Base-by-base conservation (phyloP, 2,113 vertebrate species). In the Cynoglossus semilaevis region DNA sequence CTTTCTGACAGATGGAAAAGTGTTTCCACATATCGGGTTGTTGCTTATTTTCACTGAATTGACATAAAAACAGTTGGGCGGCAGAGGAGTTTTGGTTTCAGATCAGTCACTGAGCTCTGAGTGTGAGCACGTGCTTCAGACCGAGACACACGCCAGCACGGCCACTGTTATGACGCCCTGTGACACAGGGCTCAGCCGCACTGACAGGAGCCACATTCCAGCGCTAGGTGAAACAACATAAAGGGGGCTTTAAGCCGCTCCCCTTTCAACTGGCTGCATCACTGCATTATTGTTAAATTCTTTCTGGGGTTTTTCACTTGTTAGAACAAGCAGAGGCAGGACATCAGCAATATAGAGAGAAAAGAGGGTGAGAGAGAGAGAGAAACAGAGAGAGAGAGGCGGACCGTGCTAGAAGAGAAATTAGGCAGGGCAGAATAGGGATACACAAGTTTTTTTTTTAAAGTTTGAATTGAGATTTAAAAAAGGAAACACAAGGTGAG, bases 251-350 rank as follows among this genome's bases (percentile, higher is more conserved):
- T 86, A 87, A 88, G 77, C 87, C 83, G 75, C 85, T 77, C 83
- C 87, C 65, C 62, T 89, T 88, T 90, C 75, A 88, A 64, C 61
- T 14, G 51, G 64, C 77, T 54, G 56, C 73, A 82, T 88, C 76
- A 62, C 77, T 76, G 88, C 83, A 88, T 89, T 80, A 88, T 74
- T 84, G 75, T 72, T 74, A 68, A 88, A 92, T 91, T 90, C 88
- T 90, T 91, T 91, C 85, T 79, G 79, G 77, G 70, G 63, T 76
- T 85, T 89, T 87, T n/a, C n/a, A n/a, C 89, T 89, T 87, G 90
- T 90, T 81, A 87, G 88, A 77, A 86, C 91, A 89, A 55, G 89
- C 83, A 86, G 80, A 85, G 76, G 74, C 80, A 67, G 75, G 47
- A 43, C 67, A 82, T 91, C 88, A 90, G 89, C 77, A 58, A 15